Evolutionary conservation across 2,888 invertebrate species (phyloP).

Genomic region (Epistrophella euchroma): DNA sequence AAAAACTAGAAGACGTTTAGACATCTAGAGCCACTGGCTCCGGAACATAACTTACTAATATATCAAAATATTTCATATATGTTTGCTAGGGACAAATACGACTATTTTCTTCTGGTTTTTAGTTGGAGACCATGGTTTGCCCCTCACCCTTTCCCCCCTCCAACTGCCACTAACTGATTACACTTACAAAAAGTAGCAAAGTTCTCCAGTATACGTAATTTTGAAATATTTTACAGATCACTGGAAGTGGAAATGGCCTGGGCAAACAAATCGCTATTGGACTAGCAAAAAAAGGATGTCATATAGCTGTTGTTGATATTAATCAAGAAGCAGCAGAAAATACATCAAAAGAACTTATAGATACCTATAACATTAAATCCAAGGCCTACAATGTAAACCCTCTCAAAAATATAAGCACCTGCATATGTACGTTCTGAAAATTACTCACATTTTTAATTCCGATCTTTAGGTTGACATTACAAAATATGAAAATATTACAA

Average conservation of each 20-base stretch:
- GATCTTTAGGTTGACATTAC: conserved; percentile 78
- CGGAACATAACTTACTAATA: too few species aligned
- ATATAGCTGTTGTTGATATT: conserved; percentile 80
- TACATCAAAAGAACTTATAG: conserved; percentile 77
- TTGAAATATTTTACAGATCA: conserved; percentile 79
- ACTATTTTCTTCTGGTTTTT: too few species aligned
- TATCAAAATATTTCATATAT: too few species aligned
- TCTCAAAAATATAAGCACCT: neutral
- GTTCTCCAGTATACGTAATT: too few species aligned
- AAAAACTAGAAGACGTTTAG: too few species aligned
- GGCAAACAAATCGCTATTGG: conserved; percentile 81
- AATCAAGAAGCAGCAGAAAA: conserved; percentile 78
- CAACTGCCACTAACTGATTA: too few species aligned
- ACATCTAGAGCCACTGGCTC: too few species aligned
- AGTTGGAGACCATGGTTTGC: too few species aligned
- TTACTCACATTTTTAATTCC: neutral
- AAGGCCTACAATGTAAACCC: conserved; percentile 79
- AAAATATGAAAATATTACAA: conserved; percentile 77
- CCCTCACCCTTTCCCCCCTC: too few species aligned
- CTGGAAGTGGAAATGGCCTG: conserved; percentile 83
- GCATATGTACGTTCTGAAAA: too few species aligned
- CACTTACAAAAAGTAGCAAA: too few species aligned
- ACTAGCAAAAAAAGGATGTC: conserved; percentile 81
- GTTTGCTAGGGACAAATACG: too few species aligned
- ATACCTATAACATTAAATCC: conserved; percentile 77